Conservation (phyloP, 2,113 vertebrate species). For the Bombycilla garrulus region DNA sequence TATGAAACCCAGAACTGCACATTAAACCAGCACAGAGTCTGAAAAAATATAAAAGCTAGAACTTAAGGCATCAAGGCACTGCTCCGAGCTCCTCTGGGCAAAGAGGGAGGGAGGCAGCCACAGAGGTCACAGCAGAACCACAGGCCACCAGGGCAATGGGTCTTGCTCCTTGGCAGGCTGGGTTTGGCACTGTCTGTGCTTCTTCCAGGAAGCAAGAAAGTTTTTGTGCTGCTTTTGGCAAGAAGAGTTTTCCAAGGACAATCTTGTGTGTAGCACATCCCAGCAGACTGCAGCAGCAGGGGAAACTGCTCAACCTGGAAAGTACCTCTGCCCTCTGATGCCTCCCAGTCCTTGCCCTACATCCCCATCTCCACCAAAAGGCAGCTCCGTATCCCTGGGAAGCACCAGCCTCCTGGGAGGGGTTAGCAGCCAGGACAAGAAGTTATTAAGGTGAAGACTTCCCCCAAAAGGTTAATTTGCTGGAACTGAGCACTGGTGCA, state of each 20-base stretch:
- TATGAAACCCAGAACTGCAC: too few relatives aligned
- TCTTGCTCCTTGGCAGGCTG: neutral
- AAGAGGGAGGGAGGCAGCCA: neutral
- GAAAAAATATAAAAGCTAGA: too few relatives aligned
- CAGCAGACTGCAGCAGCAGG: neutral
- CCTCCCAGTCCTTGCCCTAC: neutral
- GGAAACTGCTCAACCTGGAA: neutral
- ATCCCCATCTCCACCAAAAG: neutral
- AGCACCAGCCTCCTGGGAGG: neutral
- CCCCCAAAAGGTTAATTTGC: neutral
- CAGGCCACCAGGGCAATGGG: neutral
- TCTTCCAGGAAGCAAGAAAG: neutral
- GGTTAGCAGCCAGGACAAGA: neutral
- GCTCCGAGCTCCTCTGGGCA: neutral
- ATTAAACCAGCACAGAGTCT: too few relatives aligned
- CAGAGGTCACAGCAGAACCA: neutral
- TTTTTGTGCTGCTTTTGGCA: neutral
- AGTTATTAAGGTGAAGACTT: neutral
- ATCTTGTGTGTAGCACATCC: rapidly evolving
- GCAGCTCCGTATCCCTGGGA: neutral
- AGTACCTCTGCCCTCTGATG: neutral
- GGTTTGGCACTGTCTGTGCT: neutral
- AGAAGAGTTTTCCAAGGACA: neutral
- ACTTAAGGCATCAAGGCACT: neutral
- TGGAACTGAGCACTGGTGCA: neutral